Evolutionary conservation across 2,888 invertebrate genomes (phyloP), one percentile per base, ranked within the genome.

Genomic region (Drosophila mayaguana): DNA sequence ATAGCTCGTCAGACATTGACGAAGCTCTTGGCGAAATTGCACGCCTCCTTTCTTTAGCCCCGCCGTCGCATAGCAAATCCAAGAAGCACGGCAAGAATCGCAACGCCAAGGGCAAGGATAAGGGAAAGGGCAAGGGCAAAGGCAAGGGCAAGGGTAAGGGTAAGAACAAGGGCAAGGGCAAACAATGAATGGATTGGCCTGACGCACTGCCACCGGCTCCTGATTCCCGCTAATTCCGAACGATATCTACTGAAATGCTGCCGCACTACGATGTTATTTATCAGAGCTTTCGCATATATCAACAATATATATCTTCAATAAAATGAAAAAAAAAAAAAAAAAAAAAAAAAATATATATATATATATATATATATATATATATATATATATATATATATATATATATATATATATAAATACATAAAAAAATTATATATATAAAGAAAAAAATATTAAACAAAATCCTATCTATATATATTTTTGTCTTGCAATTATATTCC

Each of bases 261-360:
- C 32, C 32, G 18, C 3, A 50, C n/a, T 3, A 56, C 43, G 16
- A 34, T 12, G 0, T 12, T 25, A n/a, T n/a, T 18, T 34, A 56
- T 40, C 18, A 2, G 5, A 54, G 28, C 20, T 14, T 34, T 28
- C 14, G 59, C 59, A 66, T 74, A 51, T 60, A 72, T 55, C n/a
- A 43, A 25, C 22, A 11, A 25, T 28, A 16, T 22, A 14, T 54
- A 55, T 22, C 48, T 74, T 67, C 50, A 69, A 61, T 25, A 36
- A 34, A 45, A n/a, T 8, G 8, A 28, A 25, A n/a, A 2, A 18
- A 45, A 32, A 32, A 42, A 18, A 22, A 36, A 14, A 36, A 1
- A 34, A 14, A 1, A 14, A 36, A 16, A 16, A 36, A 36, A 14
- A 14, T 9, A 32, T 8, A 32, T 8, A 32, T 12, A 14, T 36